A percentile compares a stretch with the other conserved stretches of the same genome.
phyloP scores from a whole-genome alignment of 1,140 invertebrate genomes.

The Cydia fagiglandana region DNA sequence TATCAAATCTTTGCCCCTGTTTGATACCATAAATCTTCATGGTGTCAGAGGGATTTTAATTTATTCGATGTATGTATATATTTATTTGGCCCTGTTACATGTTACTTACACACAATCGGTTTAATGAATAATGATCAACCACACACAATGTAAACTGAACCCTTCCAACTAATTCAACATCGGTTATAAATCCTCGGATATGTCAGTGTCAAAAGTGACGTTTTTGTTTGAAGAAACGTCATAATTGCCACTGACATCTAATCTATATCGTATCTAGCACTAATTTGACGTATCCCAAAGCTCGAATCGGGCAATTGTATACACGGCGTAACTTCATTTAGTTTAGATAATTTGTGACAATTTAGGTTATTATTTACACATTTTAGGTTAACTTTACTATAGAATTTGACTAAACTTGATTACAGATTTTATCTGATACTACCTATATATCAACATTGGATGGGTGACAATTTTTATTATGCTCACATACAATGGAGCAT shows the following conservation, averaged over 20 bases:
- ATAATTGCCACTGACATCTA: no score
- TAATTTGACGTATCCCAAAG: no score
- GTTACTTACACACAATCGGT: not conserved
- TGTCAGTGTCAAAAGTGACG: no score
- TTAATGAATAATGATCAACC: not conserved
- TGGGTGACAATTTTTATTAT: no score
- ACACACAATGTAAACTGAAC: not conserved
- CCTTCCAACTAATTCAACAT: not conserved
- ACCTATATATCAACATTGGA: not conserved
- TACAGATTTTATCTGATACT: not conserved
- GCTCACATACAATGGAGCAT: no score
- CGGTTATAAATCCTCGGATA: not conserved
- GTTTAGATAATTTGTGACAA: not conserved
- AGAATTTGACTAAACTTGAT: not conserved
- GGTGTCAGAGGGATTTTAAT: not conserved
- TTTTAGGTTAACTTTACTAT: not conserved
- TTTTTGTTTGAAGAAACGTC: no score
- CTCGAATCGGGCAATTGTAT: no score
- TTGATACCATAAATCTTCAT: not conserved
- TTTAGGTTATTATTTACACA: not conserved
- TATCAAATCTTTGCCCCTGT: not conserved
- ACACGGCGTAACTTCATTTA: not conserved
- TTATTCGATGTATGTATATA: constrained; percentile 27
- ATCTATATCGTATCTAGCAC: no score
- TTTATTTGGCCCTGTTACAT: constrained; percentile 25